phyloP scores from a whole-genome alignment of 2,888 invertebrate species.

The Capitulum mitella region DNA sequence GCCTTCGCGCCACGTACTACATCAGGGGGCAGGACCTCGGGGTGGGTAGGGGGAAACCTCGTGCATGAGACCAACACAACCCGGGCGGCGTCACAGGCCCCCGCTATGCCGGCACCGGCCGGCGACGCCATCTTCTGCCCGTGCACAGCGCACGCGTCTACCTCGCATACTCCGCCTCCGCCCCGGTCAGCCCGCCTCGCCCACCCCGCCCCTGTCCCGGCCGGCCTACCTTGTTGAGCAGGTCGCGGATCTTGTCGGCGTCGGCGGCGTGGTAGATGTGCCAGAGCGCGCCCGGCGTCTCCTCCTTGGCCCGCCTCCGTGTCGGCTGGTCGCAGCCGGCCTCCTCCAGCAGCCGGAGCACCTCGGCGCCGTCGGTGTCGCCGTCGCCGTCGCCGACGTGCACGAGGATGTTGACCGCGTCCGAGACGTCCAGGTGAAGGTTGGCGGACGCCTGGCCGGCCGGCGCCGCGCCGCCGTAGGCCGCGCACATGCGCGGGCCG shows the following conservation, averaged over 20 bases:
- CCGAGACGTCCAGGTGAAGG: conserved; percentile 91
- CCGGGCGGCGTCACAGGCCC: no score
- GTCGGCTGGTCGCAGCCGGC: conserved; percentile 87
- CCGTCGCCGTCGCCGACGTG: conserved; percentile 79
- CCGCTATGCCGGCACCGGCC: no score
- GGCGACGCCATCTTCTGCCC: no score
- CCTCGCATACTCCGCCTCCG: no score
- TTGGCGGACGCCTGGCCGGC: conserved; percentile 88
- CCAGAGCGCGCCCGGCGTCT: conserved; percentile 92
- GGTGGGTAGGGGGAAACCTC: no score
- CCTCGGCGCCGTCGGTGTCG: conserved; percentile 64
- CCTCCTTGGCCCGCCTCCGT: conserved; percentile 64
- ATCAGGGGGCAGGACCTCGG: no score
- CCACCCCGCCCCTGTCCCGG: no score
- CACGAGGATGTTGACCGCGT: conserved; percentile 95
- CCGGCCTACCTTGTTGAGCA: conserved; percentile 67
- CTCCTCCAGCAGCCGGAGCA: conserved; percentile 79
- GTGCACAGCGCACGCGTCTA: no score
- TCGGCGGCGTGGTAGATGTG: conserved; percentile 92
- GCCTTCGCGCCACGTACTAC: no score
- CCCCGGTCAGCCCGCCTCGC: no score
- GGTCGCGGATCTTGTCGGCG: conserved; percentile 90
- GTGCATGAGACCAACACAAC: no score
- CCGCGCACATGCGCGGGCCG: conserved; percentile 98
- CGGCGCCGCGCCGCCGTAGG: conserved; percentile 79